A percentile compares a stretch with the other conserved stretches of the same genome.
These are phyloP conservation scores for Etheostoma nigrum DNA, from an alignment of 2,797 vertebrate genomes.

Conservation along the genomic window DNA sequence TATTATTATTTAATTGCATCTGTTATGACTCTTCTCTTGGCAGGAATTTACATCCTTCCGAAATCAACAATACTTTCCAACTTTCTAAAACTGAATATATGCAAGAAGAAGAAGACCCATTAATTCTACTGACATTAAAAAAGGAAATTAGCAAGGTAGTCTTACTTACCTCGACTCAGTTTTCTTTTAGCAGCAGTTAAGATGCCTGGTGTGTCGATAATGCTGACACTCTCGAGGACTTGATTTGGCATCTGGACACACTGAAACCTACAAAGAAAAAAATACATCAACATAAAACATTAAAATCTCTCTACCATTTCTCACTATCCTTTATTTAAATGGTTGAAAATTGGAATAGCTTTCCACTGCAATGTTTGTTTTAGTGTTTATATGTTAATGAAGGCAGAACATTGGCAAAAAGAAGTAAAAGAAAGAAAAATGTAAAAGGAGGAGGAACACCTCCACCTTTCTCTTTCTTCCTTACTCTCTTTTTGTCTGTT, in stretches of 20 bases:
- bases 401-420: background rate
- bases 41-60: constrained; percentile 14
- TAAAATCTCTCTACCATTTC: background rate
- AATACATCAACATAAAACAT: background rate
- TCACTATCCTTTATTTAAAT: background rate
- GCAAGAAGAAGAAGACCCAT: background rate
- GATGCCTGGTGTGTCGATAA: constrained; percentile 91
- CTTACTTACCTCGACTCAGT: constrained; percentile 86
- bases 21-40: background rate
- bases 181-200: constrained; percentile 88
- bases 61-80: constrained; percentile 1
- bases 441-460: background rate
- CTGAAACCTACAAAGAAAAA: constrained; percentile 84
- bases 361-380: background rate
- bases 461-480: too few relatives aligned
- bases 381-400: background rate
- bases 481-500: background rate
- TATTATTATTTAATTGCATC: constrained; percentile 16
- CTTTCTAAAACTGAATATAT: background rate
- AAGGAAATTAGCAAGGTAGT: constrained; percentile 1
- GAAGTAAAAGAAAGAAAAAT: background rate
- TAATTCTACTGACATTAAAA: background rate
- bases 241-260: constrained; percentile 89
- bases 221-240: constrained; percentile 91
- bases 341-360: background rate